These are phyloP conservation scores for Drosophila elegans DNA, from an alignment of 1,140 invertebrate species.

Conservation along the genomic window DNA sequence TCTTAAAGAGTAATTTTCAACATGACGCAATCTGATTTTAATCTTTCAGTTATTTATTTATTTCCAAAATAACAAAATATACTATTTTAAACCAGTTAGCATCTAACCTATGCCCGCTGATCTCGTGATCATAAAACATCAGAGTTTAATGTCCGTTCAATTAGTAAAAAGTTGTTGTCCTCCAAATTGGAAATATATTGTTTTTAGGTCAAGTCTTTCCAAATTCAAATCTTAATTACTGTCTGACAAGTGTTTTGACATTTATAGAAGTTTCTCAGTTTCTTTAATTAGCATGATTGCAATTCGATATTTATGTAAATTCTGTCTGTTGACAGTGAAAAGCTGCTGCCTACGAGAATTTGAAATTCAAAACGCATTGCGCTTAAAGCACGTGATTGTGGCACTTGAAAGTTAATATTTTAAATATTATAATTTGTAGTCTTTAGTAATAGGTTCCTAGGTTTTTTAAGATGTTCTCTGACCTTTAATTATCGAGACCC, in stretches of 20 bases:
- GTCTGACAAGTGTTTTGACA: constrained; percentile 36
- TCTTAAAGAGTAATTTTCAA: background rate
- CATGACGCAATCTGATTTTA: background rate
- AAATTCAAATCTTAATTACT: constrained; percentile 37
- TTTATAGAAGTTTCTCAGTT: constrained; percentile 15
- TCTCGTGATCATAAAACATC: background rate
- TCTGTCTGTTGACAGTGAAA: constrained; percentile 18
- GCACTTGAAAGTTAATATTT: too few species aligned
- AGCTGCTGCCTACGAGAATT: background rate
- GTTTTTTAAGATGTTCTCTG: too few species aligned
- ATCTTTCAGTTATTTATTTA: too few species aligned
- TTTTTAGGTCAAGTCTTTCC: constrained; percentile 27
- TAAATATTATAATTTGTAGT: too few species aligned
- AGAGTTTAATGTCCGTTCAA: constrained; percentile 8
- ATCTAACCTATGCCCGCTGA: background rate
- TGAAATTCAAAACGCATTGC: background rate
- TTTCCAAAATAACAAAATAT: background rate
- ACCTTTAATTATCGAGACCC: too few species aligned
- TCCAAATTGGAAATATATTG: constrained; percentile 6
- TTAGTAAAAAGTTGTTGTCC: constrained; percentile 32
- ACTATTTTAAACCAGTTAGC: background rate
- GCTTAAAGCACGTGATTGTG: background rate
- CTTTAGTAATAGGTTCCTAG: too few species aligned
- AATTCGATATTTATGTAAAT: constrained; percentile 32
- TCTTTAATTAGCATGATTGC: constrained; percentile 20